Evolutionary conservation across 2,797 vertebrate genomes (phyloP).

Genomic region (Xerus rutilus): DNA sequence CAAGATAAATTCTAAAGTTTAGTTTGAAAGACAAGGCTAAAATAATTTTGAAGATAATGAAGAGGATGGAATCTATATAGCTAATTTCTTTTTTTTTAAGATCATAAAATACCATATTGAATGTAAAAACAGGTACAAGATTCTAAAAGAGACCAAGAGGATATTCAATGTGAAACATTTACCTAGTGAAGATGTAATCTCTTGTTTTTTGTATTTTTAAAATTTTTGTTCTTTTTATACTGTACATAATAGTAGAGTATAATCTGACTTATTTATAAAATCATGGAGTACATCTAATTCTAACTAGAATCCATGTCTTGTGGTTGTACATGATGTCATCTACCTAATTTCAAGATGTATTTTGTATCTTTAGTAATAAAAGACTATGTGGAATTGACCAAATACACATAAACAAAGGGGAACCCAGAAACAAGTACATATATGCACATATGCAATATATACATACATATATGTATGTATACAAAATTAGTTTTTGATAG

Average conservation of each 20-base stretch:
- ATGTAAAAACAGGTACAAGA: slow-evolving; percentile 5
- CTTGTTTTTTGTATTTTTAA: neutral
- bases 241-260: no score
- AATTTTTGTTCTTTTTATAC: no score
- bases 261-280: no score
- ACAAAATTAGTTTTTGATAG: neutral
- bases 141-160: slow-evolving; percentile 37
- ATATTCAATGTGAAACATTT: slow-evolving; percentile 52
- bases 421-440: neutral
- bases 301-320: no score
- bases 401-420: neutral
- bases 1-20: no score
- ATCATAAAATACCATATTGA: slow-evolving; percentile 45
- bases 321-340: neutral
- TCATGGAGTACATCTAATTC: no score
- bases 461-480: neutral
- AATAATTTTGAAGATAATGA: neutral
- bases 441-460: neutral
- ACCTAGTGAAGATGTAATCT: slow-evolving; percentile 5
- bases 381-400: neutral
- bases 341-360: neutral
- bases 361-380: neutral
- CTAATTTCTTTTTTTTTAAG: neutral
- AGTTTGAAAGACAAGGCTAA: neutral
- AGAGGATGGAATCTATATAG: neutral